phyloP scores from a whole-genome alignment of 1,140 invertebrate species.

The Ceratoteleas bidentatus region DNA sequence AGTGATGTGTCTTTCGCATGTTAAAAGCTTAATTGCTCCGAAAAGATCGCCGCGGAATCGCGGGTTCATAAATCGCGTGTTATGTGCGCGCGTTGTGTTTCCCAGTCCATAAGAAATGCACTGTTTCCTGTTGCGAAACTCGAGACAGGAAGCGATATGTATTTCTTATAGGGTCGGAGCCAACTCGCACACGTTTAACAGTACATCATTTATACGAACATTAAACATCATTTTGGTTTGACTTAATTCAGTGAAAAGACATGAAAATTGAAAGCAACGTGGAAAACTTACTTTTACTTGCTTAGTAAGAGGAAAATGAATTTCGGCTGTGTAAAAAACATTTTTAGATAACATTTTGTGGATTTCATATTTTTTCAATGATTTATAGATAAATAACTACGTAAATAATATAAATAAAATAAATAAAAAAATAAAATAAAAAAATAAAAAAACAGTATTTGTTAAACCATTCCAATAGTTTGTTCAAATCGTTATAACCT shows the following conservation, averaged over 20 bases:
- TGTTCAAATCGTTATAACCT: too few species aligned
- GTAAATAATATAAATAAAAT: too few species aligned
- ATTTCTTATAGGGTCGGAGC: slow-evolving; percentile 14
- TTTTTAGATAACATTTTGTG: too few species aligned
- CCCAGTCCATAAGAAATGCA: slow-evolving; percentile 24
- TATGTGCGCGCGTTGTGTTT: slow-evolving; percentile 15
- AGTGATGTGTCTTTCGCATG: neutral
- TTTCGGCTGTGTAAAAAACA: too few species aligned
- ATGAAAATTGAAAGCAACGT: neutral
- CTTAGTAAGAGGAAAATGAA: neutral
- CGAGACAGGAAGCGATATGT: slow-evolving; percentile 23
- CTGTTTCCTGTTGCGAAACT: slow-evolving; percentile 37
- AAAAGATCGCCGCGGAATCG: slow-evolving; percentile 8
- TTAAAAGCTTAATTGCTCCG: slow-evolving; percentile 30
- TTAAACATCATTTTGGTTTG: neutral
- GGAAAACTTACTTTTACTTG: too few species aligned
- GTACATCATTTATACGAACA: slow-evolving; percentile 2
- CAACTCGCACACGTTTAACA: slow-evolving; percentile 7
- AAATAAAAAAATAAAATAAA: too few species aligned
- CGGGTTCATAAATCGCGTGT: slow-evolving; percentile 11
- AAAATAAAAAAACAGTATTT: too few species aligned
- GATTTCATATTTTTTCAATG: too few species aligned
- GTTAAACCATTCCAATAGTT: too few species aligned
- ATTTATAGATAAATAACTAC: too few species aligned
- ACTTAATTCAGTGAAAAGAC: neutral